Percentiles rank a stretch among this genome's conserved stretches.
Evolutionary conservation across 2,888 invertebrate species (phyloP).

Genomic region (Philaethria dido): DNA sequence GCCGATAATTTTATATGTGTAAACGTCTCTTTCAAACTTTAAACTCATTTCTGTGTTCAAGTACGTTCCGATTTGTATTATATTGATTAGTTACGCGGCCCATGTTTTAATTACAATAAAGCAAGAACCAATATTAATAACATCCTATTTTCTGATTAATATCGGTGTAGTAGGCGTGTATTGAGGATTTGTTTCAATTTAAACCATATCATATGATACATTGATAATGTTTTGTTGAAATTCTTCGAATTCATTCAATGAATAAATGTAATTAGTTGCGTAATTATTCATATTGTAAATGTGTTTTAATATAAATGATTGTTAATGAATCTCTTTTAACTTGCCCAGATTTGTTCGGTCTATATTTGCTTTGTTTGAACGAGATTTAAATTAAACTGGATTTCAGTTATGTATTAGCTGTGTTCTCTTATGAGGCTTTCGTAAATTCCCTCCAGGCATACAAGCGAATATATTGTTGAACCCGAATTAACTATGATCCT

Average conservation of each 20-base stretch:
- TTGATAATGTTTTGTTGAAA: conserved; percentile 5
- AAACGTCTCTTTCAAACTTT: neutral
- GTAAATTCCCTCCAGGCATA: too few relatives aligned
- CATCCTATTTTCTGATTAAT: conserved; percentile 21
- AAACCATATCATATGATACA: conserved; percentile 4
- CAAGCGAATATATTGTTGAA: too few relatives aligned
- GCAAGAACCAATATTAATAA: conserved; percentile 22
- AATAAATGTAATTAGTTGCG: conserved; percentile 12
- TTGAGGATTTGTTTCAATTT: conserved; percentile 23
- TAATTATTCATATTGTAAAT: conserved; percentile 2
- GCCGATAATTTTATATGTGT: conserved; percentile 19
- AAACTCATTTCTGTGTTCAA: neutral
- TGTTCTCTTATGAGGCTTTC: too few relatives aligned
- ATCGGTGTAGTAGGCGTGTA: conserved; percentile 18
- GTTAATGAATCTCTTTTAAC: conserved; percentile 3
- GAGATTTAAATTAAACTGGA: neutral
- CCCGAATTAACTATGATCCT: too few relatives aligned
- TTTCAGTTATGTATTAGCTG: neutral
- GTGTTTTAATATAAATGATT: neutral
- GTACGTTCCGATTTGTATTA: neutral
- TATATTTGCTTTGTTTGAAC: neutral
- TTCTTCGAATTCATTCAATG: neutral
- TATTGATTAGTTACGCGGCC: neutral
- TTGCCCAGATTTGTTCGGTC: neutral
- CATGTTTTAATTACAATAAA: conserved; percentile 23